Percentiles rank a stretch among this genome's conserved stretches.
These are phyloP conservation scores for Eupelmus urozonus DNA, from an alignment of 2,888 invertebrate genomes.

Conservation along the genomic window DNA sequence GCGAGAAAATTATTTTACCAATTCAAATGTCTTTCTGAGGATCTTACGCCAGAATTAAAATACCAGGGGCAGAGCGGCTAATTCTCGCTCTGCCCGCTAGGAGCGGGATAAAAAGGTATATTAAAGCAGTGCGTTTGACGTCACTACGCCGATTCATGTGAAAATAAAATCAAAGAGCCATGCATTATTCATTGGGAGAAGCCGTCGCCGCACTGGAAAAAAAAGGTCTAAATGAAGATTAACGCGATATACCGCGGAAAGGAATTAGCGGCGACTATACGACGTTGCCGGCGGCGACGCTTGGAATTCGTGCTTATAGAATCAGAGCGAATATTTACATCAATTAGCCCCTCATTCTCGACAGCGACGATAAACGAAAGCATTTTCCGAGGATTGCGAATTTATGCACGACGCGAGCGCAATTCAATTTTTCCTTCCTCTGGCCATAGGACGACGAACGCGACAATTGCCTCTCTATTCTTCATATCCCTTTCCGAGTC, in stretches of 20 bases:
- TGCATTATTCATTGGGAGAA: conserved; percentile 49
- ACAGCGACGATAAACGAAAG: conserved; percentile 52
- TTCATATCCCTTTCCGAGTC: background rate
- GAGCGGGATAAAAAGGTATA: background rate
- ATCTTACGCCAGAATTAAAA: conserved; percentile 26
- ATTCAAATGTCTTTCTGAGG: conserved; percentile 19
- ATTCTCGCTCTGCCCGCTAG: background rate
- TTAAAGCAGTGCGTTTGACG: conserved; percentile 17
- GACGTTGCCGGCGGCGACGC: background rate
- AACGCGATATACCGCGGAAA: conserved; percentile 32
- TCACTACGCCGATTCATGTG: conserved; percentile 45
- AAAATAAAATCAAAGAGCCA: conserved; percentile 52
- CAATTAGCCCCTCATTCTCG: conserved; percentile 56
- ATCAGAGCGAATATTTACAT: conserved; percentile 56
- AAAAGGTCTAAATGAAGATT: conserved; percentile 52
- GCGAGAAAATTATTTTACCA: conserved; percentile 20
- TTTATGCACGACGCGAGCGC: conserved; percentile 44
- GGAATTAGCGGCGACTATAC: conserved; percentile 13
- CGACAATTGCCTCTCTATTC: conserved; percentile 51
- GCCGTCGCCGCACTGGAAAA: too few relatives aligned
- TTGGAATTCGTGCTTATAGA: conserved; percentile 34
- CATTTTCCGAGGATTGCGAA: conserved; percentile 55
- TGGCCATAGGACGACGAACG: conserved; percentile 38
- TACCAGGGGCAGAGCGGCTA: background rate
- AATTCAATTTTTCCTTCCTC: conserved; percentile 55